A percentile compares a stretch with the other conserved stretches of the same genome.
Evolutionary conservation across 2,797 vertebrate genomes (phyloP).

Genomic region (Forpus xanthops): DNA sequence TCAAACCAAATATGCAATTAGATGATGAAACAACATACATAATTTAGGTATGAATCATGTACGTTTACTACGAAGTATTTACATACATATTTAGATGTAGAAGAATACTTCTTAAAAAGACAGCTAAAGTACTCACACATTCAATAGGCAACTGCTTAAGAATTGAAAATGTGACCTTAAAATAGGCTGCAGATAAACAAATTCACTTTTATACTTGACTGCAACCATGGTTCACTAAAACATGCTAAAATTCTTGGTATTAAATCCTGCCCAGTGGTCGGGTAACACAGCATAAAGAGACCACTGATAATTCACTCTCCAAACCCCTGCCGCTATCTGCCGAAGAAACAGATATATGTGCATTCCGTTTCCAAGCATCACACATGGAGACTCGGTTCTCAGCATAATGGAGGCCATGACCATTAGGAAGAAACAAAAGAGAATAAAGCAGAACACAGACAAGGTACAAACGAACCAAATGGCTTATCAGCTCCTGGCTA

Average conservation of each 20-base stretch:
- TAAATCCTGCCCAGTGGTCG: background rate
- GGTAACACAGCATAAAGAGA: background rate
- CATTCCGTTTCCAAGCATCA: background rate
- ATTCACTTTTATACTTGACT: background rate
- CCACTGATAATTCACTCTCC: background rate
- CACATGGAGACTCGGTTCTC: accelerated
- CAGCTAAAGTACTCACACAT: background rate
- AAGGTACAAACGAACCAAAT: background rate
- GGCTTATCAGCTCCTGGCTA: background rate
- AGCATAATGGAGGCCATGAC: background rate
- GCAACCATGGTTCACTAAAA: background rate
- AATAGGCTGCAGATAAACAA: background rate
- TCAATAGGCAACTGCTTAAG: background rate
- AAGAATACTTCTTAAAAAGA: background rate
- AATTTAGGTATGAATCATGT: background rate
- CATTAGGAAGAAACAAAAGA: background rate
- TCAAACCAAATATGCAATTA: background rate
- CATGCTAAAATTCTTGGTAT: background rate
- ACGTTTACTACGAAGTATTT: background rate
- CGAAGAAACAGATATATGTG: accelerated
- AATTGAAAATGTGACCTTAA: background rate
- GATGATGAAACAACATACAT: background rate
- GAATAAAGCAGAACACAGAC: background rate
- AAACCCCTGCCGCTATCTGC: accelerated
- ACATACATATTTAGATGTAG: background rate